Conservation (phyloP, 2,797 vertebrate genomes). For the Sylvilagus floridanus region DNA sequence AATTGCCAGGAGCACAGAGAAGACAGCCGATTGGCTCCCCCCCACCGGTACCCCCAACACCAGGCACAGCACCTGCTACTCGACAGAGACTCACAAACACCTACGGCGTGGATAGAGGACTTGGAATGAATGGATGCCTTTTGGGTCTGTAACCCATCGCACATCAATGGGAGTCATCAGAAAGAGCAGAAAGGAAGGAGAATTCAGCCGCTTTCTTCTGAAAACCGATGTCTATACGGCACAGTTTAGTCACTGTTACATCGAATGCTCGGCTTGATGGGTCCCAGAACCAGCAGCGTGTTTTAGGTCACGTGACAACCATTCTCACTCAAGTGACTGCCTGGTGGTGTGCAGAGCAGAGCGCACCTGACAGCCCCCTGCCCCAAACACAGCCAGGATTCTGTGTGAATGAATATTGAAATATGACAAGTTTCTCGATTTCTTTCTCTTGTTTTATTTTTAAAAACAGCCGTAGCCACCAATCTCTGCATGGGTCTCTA, state of each 20-base stretch:
- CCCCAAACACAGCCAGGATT: background rate
- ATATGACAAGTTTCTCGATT: background rate
- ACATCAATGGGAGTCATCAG: background rate
- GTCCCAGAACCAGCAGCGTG: background rate
- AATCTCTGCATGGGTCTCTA: background rate
- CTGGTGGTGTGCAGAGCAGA: too few species aligned
- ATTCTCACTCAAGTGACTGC: background rate
- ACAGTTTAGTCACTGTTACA: background rate
- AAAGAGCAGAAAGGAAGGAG: slow-evolving; percentile 18
- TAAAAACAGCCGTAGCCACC: background rate
- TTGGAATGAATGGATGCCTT: background rate
- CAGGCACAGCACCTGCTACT: background rate
- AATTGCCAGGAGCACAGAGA: background rate
- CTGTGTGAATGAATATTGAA: background rate
- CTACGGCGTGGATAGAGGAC: background rate
- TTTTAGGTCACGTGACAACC: background rate
- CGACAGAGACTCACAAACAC: background rate
- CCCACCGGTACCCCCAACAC: background rate
- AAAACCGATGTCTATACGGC: background rate
- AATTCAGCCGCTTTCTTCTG: background rate
- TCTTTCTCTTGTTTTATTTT: background rate
- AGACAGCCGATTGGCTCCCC: background rate
- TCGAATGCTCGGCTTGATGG: background rate
- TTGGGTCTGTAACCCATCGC: background rate
- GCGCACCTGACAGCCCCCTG: background rate